Base-by-base conservation (phyloP, 2,113 vertebrate genomes). In the Anguilla rostrata region DNA sequence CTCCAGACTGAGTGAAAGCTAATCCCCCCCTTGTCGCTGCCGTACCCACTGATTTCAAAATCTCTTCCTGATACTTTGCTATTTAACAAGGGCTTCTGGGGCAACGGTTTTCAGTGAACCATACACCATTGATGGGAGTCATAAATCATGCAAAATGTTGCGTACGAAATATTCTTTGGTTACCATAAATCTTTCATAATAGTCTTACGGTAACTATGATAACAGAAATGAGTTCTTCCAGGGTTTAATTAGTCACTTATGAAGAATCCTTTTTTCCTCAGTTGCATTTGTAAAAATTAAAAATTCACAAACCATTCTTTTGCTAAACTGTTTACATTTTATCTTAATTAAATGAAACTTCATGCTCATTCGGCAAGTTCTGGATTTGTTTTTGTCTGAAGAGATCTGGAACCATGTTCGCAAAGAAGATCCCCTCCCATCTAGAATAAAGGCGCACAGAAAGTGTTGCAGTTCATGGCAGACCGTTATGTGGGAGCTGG, bases 1-100 rank as follows among this genome's bases (percentile, higher is more conserved):
- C 71, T 1, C 71, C 29, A 34, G 26, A 26, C 71, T 34, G 71
- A 75, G 5, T 75, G 71, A 75, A 75, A 75, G 71, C 71, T 26
- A 75, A 75, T 75, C 71, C 29, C 71, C 8, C 71, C 7, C 8
- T 75, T 34, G n/a, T 34, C 5, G 71, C 71, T 34, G 71, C 71
- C 71, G 11, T 75, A 34, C 22, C 71, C 71, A 34, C 71, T 34
- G 26, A 75, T 75, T 75, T 75, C 71, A 34, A 26, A 29, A 34
- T 34, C 7, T 34, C 71, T 34, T 12, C n/a, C 71, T 34, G n/a
- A 75, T 75, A 75, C 71, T 75, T n/a, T 75, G 71, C n/a, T 11
- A 75, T 75, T 75, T 75, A 75, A 75, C 71, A 75, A 11, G 71
- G 71, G 71, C 71, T 75, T 75, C n/a, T 75, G n/a, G 71, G n/a